Conservation (phyloP, 2,113 vertebrate species). For the Ahaetulla prasina region DNA sequence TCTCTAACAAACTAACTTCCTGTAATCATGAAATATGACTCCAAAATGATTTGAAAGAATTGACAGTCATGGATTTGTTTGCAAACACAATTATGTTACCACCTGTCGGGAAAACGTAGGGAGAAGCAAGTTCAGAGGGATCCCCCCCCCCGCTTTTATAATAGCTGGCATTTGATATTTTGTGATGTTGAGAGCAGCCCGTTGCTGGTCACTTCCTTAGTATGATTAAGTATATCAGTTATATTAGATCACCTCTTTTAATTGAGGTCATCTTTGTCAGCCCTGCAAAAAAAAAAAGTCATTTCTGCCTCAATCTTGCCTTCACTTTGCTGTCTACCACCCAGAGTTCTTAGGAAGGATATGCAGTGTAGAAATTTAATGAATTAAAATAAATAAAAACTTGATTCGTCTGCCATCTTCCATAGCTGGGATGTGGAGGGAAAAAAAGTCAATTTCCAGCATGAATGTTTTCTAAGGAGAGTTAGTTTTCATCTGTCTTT, state of each 20-base stretch:
- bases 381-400: not conserved
- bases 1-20: not conserved
- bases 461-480: not conserved
- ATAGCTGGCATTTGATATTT: not conserved
- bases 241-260: not conserved
- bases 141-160: not conserved
- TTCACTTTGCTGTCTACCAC: not conserved
- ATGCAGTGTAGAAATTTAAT: not conserved
- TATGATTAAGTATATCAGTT: not conserved
- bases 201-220: not conserved
- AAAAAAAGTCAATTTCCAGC: not conserved
- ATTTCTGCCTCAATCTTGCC: not conserved
- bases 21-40: not conserved
- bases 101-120: not conserved
- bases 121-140: conserved; percentile 21
- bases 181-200: not conserved
- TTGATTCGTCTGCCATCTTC: not conserved
- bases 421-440: not conserved
- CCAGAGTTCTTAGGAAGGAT: not conserved
- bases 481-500: not conserved
- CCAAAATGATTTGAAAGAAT: not conserved
- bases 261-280: conserved; percentile 15
- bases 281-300: not conserved
- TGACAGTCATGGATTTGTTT: conserved; percentile 4
- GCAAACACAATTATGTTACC: conserved; percentile 22